Percentiles rank a stretch among this genome's conserved stretches.
phyloP scores from a whole-genome alignment of 2,113 vertebrate genomes.

The Sander lucioperca region DNA sequence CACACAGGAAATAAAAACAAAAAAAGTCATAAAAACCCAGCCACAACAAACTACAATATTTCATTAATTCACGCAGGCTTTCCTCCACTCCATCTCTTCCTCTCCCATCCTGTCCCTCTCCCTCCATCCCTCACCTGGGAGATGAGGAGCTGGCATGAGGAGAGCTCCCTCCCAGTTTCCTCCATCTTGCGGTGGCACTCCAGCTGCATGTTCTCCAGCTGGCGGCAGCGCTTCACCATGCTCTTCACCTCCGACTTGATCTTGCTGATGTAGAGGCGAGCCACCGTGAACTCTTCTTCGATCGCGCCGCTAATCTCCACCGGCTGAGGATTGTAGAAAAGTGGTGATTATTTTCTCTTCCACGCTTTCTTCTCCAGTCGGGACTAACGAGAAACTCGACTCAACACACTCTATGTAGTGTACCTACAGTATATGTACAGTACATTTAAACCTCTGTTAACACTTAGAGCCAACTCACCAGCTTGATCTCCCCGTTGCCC shows the following conservation, averaged over 20 bases:
- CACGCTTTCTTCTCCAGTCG: not conserved
- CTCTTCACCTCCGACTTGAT: slow-evolving; percentile 97
- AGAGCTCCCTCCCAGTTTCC: slow-evolving; percentile 92
- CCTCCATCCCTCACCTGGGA: slow-evolving; percentile 86
- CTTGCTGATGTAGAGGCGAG: slow-evolving; percentile 95
- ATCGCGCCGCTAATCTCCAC: slow-evolving; percentile 96
- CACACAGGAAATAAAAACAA: not conserved
- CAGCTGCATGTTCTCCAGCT: slow-evolving; percentile 93
- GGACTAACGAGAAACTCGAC: not conserved
- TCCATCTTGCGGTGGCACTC: slow-evolving; percentile 98
- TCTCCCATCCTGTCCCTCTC: not conserved
- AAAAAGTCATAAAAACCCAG: not conserved
- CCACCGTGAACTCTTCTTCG: slow-evolving; percentile 95
- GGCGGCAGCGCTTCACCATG: slow-evolving; percentile 93
- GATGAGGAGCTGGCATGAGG: slow-evolving; percentile 96
- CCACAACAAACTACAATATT: not conserved
- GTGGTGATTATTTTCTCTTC: not conserved
- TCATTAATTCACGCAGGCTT: not conserved
- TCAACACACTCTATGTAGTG: not conserved
- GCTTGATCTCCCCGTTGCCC: slow-evolving; percentile 93
- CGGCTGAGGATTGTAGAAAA: slow-evolving; percentile 72
- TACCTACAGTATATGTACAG: too few species aligned
- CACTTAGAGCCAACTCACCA: slow-evolving; percentile 85
- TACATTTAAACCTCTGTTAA: not conserved
- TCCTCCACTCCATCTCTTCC: not conserved